Evolutionary conservation across 2,113 vertebrate genomes (phyloP).

Genomic region (Hemibagrus wyckioides): DNA sequence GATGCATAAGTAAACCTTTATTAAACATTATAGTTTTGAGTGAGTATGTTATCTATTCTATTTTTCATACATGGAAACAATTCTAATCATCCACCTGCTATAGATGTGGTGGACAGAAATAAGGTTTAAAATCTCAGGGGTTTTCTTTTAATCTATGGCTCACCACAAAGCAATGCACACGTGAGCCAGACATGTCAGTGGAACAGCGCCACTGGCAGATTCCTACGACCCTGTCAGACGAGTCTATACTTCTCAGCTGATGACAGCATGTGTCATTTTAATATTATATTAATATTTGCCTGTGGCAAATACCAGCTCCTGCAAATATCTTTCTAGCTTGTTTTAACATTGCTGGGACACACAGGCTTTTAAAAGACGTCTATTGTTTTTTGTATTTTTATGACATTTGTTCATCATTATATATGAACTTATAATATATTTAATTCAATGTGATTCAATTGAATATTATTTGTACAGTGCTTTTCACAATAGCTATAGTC

Average conservation of each 20-base stretch:
- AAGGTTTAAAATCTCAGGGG: not conserved
- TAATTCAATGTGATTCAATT: not conserved
- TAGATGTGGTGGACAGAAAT: not conserved
- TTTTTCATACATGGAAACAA: not conserved
- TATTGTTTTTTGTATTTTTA: not conserved
- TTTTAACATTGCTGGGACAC: not conserved
- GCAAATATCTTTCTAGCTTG: not conserved
- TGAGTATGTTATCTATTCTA: not conserved
- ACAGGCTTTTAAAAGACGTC: not conserved
- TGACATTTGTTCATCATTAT: not conserved
- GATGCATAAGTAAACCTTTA: not conserved
- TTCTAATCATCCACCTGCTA: not conserved
- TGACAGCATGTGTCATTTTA: slow-evolving; percentile 30
- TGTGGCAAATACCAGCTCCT: slow-evolving; percentile 8
- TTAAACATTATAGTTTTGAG: not conserved
- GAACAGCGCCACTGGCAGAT: slow-evolving; percentile 10
- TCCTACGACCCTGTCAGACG: not conserved
- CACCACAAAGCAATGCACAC: not conserved
- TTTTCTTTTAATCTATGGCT: not conserved
- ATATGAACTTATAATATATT: not conserved
- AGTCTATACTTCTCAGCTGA: slow-evolving; percentile 21
- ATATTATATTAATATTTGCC: slow-evolving; percentile 20
- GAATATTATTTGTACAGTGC: not conserved
- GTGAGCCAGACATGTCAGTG: not conserved
- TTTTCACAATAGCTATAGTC: not conserved